These are phyloP conservation scores for Polylopha cassiicola DNA, from an alignment of 2,888 invertebrate genomes.

Conservation along the genomic window DNA sequence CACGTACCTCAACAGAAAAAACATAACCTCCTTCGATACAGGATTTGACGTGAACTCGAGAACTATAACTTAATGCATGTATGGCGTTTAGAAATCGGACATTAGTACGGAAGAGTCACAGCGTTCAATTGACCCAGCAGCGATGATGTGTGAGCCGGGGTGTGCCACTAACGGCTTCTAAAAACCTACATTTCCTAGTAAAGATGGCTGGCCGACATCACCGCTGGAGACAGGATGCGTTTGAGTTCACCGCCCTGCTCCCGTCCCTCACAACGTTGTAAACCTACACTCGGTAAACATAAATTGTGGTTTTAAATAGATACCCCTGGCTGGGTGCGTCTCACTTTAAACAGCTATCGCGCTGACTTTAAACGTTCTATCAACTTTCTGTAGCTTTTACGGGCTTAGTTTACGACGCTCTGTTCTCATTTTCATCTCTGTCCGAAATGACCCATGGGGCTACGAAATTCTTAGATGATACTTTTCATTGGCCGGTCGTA, in stretches of 20 bases:
- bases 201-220: slow-evolving; percentile 60
- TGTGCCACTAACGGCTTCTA: slow-evolving; percentile 64
- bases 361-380: slow-evolving; percentile 5
- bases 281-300: slow-evolving; percentile 56
- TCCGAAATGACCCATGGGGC: slow-evolving; percentile 1
- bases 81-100: slow-evolving; percentile 38
- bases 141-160: slow-evolving; percentile 52
- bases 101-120: slow-evolving; percentile 42
- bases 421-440: slow-evolving; percentile 5
- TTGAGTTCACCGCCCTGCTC: slow-evolving; percentile 59
- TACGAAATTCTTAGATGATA: slow-evolving; percentile 6
- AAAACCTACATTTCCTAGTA: slow-evolving; percentile 72
- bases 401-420: not conserved
- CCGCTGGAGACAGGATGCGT: slow-evolving; percentile 66
- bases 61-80: slow-evolving; percentile 28
- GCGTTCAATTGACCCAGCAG: slow-evolving; percentile 56
- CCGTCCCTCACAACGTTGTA: slow-evolving; percentile 47
- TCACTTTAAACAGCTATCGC: not conserved
- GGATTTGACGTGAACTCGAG: slow-evolving; percentile 2
- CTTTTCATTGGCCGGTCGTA: slow-evolving; percentile 38
- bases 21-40: not conserved
- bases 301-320: slow-evolving; percentile 59
- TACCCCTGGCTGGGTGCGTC: slow-evolving; percentile 34
- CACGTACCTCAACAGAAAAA: slow-evolving; percentile 41
- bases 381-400: slow-evolving; percentile 3